Percentiles rank a stretch among this genome's conserved stretches.
These are phyloP conservation scores for Rhodeus uyekii DNA, from an alignment of 2,797 vertebrate genomes.

Conservation along the genomic window DNA sequence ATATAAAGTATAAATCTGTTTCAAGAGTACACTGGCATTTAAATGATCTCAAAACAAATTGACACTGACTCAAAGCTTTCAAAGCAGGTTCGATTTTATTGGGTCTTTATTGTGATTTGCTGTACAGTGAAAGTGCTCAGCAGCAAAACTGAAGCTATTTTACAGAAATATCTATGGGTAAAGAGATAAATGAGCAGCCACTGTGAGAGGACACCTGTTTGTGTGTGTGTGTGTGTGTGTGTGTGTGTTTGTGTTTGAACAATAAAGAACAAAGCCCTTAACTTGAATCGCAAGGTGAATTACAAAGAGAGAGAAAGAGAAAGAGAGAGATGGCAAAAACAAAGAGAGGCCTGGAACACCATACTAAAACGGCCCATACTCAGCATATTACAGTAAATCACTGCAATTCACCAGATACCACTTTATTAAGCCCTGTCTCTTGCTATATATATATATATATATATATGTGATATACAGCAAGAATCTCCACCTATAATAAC, in stretches of 20 bases:
- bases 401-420: conserved; percentile 12
- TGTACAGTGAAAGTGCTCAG: background rate
- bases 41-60: background rate
- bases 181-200: background rate
- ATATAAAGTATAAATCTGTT: background rate
- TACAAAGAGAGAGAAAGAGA: background rate
- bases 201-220: background rate
- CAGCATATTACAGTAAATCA: conserved; percentile 25
- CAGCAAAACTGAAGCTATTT: background rate
- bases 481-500: background rate
- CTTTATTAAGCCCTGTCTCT: conserved; percentile 30
- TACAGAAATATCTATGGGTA: background rate
- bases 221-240: background rate
- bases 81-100: conserved; percentile 10
- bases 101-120: background rate
- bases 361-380: background rate
- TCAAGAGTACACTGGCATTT: background rate
- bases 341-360: background rate
- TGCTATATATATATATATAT: background rate
- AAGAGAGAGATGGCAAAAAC: background rate
- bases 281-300: conserved; percentile 14
- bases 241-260: background rate
- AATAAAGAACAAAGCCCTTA: conserved; percentile 4
- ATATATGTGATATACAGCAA: background rate
- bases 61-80: background rate